Evolutionary conservation across 2,888 invertebrate genomes (phyloP).

Genomic region (Agriopis marginaria): DNA sequence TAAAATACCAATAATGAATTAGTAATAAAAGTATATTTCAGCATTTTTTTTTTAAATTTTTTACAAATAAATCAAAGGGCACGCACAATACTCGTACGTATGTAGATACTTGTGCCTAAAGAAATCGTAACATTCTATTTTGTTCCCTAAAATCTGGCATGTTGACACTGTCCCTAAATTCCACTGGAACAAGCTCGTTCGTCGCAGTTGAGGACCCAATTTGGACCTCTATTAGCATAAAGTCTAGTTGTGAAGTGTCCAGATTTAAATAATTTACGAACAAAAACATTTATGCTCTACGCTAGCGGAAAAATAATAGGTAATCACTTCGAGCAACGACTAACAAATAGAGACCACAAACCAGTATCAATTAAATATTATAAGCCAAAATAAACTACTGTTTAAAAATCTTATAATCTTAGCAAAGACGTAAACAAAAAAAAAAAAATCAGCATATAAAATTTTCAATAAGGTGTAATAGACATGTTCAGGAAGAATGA

Average conservation of each 20-base stretch:
- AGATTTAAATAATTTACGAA: slow-evolving; percentile 21
- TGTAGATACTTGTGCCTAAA: background rate
- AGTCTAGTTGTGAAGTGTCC: slow-evolving; percentile 21
- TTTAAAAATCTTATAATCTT: no score
- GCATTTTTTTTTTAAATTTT: no score
- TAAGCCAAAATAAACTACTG: background rate
- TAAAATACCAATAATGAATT: no score
- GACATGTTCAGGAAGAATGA: no score
- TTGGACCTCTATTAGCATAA: slow-evolving; percentile 30
- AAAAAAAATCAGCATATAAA: no score
- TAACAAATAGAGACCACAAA: background rate
- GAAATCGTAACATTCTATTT: slow-evolving; percentile 18
- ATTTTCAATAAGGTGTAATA: no score
- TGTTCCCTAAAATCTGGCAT: slow-evolving; percentile 28
- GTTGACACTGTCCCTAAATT: slow-evolving; percentile 35
- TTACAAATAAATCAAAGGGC: background rate
- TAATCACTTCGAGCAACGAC: no score
- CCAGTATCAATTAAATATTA: background rate
- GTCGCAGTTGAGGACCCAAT: slow-evolving; percentile 24
- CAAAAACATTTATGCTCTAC: slow-evolving; percentile 1
- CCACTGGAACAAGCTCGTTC: slow-evolving; percentile 22
- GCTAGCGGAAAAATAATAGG: background rate
- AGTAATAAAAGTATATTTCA: background rate
- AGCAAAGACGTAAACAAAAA: no score
- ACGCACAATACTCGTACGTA: background rate